These are phyloP conservation scores for Aplidium turbinatum DNA, from an alignment of 23 tunicate genomes.

Conservation along the genomic window DNA sequence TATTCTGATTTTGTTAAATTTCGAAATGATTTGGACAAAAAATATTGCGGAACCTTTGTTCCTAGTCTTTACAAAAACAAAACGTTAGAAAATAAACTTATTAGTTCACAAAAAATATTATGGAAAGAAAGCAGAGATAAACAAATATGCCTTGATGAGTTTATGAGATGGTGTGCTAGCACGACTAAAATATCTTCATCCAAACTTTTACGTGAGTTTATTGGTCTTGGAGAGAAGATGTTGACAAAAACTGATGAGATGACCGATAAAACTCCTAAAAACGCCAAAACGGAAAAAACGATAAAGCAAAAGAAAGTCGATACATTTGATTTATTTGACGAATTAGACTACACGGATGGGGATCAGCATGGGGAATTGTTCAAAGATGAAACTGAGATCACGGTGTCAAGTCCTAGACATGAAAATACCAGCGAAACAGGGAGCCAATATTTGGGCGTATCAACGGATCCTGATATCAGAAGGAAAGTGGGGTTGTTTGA, in stretches of 20 bases:
- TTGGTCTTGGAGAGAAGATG: conserved; percentile 29
- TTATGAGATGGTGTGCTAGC: conserved; percentile 62
- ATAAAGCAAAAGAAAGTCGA: neutral
- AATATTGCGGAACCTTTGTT: conserved; percentile 58
- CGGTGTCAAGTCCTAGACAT: too few species aligned
- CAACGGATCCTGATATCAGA: too few species aligned
- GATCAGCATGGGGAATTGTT: conserved; percentile 3
- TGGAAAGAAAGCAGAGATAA: conserved; percentile 33
- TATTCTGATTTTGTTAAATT: conserved; percentile 45
- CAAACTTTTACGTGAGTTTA: conserved; percentile 41
- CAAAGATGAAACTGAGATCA: neutral
- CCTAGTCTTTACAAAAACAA: conserved; percentile 37
- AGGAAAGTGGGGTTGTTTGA: conserved; percentile 7
- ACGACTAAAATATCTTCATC: conserved; percentile 52
- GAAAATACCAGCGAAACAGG: too few species aligned
- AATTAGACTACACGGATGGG: conserved; percentile 2
- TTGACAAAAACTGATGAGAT: neutral
- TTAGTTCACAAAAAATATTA: neutral
- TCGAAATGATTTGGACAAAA: conserved; percentile 43
- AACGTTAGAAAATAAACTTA: neutral
- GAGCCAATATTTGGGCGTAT: too few species aligned
- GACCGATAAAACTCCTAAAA: conserved; percentile 2
- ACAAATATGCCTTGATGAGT: conserved; percentile 34
- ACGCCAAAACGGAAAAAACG: neutral
- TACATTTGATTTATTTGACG: conserved; percentile 11